phyloP scores from a whole-genome alignment of 2,888 invertebrate species.

The Drosophila diplacantha region DNA sequence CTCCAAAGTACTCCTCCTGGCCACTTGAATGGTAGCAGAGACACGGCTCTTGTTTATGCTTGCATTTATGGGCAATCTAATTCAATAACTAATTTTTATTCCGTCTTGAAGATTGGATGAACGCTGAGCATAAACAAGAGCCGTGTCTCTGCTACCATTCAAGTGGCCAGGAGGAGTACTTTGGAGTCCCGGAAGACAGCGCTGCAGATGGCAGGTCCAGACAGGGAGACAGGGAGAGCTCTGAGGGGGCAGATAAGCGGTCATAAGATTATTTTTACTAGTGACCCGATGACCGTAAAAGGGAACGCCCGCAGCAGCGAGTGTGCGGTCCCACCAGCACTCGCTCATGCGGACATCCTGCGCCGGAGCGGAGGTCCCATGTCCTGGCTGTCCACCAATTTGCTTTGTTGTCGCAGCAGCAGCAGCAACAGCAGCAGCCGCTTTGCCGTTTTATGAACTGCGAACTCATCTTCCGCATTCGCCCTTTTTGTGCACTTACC shows the following conservation, averaged over 20 bases:
- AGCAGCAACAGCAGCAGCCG: slow-evolving; percentile 12
- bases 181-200: not conserved
- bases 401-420: slow-evolving; percentile 43
- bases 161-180: not conserved
- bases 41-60: not conserved
- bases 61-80: not conserved
- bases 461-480: slow-evolving; percentile 11
- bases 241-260: slow-evolving; percentile 29
- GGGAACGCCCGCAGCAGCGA: slow-evolving; percentile 31
- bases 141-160: not conserved
- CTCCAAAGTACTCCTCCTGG: not conserved
- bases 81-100: slow-evolving; percentile 6
- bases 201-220: slow-evolving; percentile 30
- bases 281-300: slow-evolving; percentile 51
- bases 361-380: slow-evolving; percentile 19
- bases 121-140: not conserved
- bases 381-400: slow-evolving; percentile 36
- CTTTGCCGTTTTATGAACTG: slow-evolving; percentile 19
- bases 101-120: not conserved
- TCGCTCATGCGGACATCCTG: slow-evolving; percentile 48
- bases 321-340: slow-evolving; percentile 26
- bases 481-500: slow-evolving; percentile 16
- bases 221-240: not conserved
- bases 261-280: slow-evolving; percentile 43
- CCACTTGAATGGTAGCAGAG: not conserved